Evolutionary conservation across 2,113 vertebrate genomes (phyloP).

Genomic region (Spilogale gracilis): DNA sequence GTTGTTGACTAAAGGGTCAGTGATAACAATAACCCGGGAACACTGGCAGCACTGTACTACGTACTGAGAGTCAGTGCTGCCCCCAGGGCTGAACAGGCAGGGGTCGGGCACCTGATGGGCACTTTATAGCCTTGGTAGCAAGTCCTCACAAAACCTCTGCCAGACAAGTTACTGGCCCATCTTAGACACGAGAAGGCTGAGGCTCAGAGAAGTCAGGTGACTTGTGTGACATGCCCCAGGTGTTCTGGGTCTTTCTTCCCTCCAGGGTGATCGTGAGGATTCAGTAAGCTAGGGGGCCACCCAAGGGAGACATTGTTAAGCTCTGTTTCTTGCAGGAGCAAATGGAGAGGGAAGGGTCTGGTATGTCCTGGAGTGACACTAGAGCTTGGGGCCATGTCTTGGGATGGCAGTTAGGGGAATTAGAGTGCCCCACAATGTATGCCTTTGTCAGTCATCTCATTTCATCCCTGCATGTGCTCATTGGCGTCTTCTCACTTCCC

Average conservation of each 20-base stretch:
- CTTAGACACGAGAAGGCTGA: not conserved
- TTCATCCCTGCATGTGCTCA: not conserved
- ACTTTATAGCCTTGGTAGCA: not conserved
- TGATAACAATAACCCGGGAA: not conserved
- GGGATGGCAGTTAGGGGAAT: not conserved
- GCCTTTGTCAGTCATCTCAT: not conserved
- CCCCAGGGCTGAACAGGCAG: accelerated
- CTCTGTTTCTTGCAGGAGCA: not conserved
- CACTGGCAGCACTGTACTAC: not conserved
- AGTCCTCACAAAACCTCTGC: not conserved
- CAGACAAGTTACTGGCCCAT: not conserved
- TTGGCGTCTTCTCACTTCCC: too few relatives aligned
- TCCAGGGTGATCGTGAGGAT: not conserved
- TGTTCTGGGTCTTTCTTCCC: not conserved
- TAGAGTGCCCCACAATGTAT: too few relatives aligned
- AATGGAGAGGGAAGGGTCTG: not conserved
- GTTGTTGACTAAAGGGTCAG: not conserved
- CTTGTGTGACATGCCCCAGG: not conserved
- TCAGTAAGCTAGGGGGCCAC: not conserved
- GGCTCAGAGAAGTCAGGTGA: not conserved
- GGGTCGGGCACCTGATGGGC: accelerated
- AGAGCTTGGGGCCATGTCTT: not conserved
- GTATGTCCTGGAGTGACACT: too few relatives aligned
- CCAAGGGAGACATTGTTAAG: not conserved
- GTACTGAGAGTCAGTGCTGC: accelerated